A percentile compares a stretch with the other conserved stretches of the same genome.
These are phyloP conservation scores for Cephus pygmeus DNA, from an alignment of 2,888 invertebrate species.

Conservation along the genomic window DNA sequence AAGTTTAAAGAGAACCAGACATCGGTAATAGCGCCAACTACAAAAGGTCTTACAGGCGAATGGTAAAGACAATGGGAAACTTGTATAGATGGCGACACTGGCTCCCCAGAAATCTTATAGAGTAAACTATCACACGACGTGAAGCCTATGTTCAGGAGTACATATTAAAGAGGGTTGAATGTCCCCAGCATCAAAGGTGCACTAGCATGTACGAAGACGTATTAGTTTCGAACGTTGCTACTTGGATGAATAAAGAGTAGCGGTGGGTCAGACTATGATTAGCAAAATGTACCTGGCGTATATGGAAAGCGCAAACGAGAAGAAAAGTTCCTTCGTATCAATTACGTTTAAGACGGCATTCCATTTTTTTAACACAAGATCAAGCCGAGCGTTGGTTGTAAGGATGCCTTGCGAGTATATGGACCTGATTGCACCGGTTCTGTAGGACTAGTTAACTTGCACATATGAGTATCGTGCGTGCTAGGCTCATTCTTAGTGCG, in stretches of 20 bases:
- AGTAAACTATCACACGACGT: no score
- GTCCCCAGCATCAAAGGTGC: neutral
- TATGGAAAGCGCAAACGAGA: neutral
- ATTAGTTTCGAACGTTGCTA: neutral
- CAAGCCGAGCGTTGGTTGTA: neutral
- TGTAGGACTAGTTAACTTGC: neutral
- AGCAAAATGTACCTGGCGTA: neutral
- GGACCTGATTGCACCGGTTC: neutral
- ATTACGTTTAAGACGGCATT: neutral
- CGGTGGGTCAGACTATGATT: neutral
- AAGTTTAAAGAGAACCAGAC: neutral
- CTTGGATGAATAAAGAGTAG: neutral
- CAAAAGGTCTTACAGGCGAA: neutral
- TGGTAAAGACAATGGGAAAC: no score
- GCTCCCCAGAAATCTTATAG: neutral
- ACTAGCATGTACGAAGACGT: neutral
- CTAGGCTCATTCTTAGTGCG: neutral
- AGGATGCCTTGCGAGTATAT: neutral
- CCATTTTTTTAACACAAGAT: neutral
- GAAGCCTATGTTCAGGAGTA: no score
- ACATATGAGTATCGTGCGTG: neutral
- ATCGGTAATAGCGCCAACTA: neutral
- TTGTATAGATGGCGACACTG: neutral
- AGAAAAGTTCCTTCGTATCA: neutral
- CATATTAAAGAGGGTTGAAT: no score